Evolutionary conservation across 2,797 vertebrate species (phyloP).

Genomic region (Adrianichthys oophorus): DNA sequence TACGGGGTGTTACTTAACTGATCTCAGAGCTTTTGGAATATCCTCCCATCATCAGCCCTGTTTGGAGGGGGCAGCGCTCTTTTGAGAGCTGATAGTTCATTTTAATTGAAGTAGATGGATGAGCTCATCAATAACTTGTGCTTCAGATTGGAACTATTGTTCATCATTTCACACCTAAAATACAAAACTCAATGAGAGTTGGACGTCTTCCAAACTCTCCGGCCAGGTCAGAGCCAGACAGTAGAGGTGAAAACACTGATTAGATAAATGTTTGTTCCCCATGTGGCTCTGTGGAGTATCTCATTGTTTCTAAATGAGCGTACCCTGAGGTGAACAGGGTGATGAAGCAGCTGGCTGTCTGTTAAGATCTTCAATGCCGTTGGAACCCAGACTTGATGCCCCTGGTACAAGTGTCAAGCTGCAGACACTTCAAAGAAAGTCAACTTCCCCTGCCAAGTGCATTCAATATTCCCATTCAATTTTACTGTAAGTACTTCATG

Average conservation of each 20-base stretch:
- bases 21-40: too few species aligned
- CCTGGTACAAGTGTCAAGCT: conserved; percentile 49
- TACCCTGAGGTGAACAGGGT: conserved; percentile 51
- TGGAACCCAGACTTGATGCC: conserved; percentile 56
- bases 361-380: conserved; percentile 48
- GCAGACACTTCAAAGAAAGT: conserved; percentile 57
- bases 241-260: conserved; percentile 43
- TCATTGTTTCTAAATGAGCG: conserved; percentile 55
- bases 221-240: conserved; percentile 16
- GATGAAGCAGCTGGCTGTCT: conserved; percentile 71
- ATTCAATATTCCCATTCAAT: not conserved
- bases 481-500: not conserved
- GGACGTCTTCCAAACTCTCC: not conserved
- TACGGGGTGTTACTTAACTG: too few species aligned
- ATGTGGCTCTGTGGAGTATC: conserved; percentile 38
- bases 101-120: not conserved
- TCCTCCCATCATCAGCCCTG: not conserved
- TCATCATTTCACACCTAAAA: too few species aligned
- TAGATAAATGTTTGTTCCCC: conserved; percentile 23
- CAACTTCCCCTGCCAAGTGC: not conserved
- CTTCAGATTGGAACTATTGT: too few species aligned
- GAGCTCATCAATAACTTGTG: not conserved
- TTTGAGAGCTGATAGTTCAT: too few species aligned
- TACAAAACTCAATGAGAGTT: too few species aligned
- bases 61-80: too few species aligned